phyloP scores from a whole-genome alignment of 2,113 vertebrate species.

The Trichechus manatus region DNA sequence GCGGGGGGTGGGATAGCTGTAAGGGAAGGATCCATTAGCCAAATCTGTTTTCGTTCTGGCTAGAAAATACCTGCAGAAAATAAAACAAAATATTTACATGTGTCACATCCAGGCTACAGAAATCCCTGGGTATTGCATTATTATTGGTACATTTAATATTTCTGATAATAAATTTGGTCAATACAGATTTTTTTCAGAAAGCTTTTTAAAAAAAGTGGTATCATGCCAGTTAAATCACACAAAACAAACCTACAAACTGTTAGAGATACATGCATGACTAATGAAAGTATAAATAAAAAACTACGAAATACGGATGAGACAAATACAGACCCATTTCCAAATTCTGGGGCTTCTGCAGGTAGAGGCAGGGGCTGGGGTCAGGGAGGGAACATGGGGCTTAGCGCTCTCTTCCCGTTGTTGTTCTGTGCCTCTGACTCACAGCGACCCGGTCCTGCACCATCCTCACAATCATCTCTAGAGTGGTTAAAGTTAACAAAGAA shows the following conservation, averaged over 20 bases:
- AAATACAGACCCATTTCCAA: background rate
- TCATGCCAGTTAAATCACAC: background rate
- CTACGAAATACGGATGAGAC: background rate
- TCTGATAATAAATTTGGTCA: background rate
- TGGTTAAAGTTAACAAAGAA: background rate
- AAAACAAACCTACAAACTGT: background rate
- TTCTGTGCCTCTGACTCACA: no score
- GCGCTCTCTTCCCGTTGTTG: no score
- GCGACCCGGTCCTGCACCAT: no score
- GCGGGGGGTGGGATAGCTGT: accelerated
- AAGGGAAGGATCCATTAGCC: background rate
- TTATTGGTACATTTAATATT: background rate
- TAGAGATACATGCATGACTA: background rate
- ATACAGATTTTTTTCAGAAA: background rate
- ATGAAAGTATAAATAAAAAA: background rate
- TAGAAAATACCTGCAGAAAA: background rate
- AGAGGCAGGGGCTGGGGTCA: accelerated
- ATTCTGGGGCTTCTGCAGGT: background rate
- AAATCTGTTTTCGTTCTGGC: slow-evolving; percentile 11
- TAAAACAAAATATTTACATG: background rate
- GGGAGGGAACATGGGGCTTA: background rate
- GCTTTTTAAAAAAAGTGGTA: background rate
- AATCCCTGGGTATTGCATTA: background rate
- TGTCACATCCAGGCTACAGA: background rate
- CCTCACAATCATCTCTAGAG: background rate